These are phyloP conservation scores for Limenitis camilla DNA, from an alignment of 2,888 invertebrate species.

Conservation along the genomic window DNA sequence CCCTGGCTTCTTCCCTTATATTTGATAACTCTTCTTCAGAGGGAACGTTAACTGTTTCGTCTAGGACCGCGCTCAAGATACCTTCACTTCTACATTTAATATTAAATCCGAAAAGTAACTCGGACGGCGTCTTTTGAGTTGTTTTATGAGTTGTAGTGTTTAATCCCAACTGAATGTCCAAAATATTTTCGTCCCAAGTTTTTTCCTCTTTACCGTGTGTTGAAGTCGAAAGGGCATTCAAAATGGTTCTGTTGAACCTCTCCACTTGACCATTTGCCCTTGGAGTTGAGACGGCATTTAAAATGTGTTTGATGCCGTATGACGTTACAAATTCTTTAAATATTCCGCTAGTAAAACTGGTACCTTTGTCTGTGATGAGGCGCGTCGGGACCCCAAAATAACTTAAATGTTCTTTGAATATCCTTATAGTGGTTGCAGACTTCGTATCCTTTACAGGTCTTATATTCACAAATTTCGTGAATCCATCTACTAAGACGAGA, in stretches of 20 bases:
- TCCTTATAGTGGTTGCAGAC: slow-evolving; percentile 28
- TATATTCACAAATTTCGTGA: slow-evolving; percentile 39
- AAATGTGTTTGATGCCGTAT: neutral
- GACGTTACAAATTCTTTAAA: neutral
- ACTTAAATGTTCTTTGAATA: slow-evolving; percentile 29
- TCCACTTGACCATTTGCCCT: neutral
- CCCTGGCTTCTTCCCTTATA: too few relatives aligned
- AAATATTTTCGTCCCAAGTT: neutral
- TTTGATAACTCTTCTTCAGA: too few relatives aligned
- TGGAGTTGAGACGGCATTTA: neutral
- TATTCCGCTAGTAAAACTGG: slow-evolving; percentile 32
- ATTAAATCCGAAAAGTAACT: too few relatives aligned
- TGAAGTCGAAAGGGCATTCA: neutral
- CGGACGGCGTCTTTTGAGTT: too few relatives aligned
- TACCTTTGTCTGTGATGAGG: slow-evolving; percentile 41
- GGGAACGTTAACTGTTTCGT: too few relatives aligned
- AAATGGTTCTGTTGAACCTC: neutral
- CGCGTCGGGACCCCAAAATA: slow-evolving; percentile 17
- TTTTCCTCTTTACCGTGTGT: neutral
- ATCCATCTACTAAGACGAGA: slow-evolving; percentile 38
- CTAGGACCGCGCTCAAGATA: too few relatives aligned
- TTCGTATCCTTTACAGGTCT: slow-evolving; percentile 34
- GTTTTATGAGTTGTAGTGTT: too few relatives aligned
- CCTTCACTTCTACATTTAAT: too few relatives aligned
- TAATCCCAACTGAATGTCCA: too few relatives aligned